Percentiles rank a stretch among this genome's conserved stretches.
phyloP scores from a whole-genome alignment of 2,888 invertebrate genomes.

The Globia sparganii region DNA sequence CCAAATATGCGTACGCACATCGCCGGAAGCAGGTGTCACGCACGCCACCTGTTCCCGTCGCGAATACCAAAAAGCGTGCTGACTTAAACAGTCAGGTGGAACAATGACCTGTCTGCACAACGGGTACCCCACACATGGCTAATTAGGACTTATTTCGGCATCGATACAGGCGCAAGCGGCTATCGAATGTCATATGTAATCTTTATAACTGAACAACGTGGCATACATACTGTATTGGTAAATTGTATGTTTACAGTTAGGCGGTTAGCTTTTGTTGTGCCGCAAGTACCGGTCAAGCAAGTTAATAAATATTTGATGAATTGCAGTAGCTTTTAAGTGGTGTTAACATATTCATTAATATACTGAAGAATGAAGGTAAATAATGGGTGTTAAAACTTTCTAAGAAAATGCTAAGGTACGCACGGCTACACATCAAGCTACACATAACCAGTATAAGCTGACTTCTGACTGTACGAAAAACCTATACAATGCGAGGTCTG shows the following conservation, averaged over 20 bases:
- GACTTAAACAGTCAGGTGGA: slow-evolving; percentile 65
- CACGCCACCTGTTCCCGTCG: slow-evolving; percentile 79
- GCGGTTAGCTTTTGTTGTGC: slow-evolving; percentile 45
- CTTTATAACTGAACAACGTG: slow-evolving; percentile 50
- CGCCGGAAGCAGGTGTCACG: slow-evolving; percentile 85
- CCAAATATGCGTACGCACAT: slow-evolving; percentile 74
- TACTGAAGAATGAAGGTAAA: slow-evolving; percentile 27
- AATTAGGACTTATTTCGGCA: slow-evolving; percentile 67
- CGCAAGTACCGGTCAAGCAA: slow-evolving; percentile 39
- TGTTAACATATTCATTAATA: slow-evolving; percentile 50
- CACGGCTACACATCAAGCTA: too few species aligned
- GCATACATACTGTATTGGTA: slow-evolving; percentile 48
- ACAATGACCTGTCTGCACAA: slow-evolving; percentile 80
- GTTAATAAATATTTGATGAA: slow-evolving; percentile 57
- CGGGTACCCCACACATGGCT: slow-evolving; percentile 57
- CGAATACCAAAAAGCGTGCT: slow-evolving; percentile 80
- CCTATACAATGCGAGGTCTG: too few species aligned
- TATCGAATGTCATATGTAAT: slow-evolving; percentile 58
- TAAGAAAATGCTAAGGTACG: slow-evolving; percentile 7
- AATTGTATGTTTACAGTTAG: slow-evolving; percentile 58
- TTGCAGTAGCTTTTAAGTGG: slow-evolving; percentile 44
- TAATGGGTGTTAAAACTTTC: slow-evolving; percentile 34
- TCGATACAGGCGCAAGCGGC: slow-evolving; percentile 43
- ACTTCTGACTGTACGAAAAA: too few species aligned
- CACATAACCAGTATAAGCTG: too few species aligned